A percentile compares a stretch with the other conserved stretches of the same genome.
phyloP scores from a whole-genome alignment of 2,888 invertebrate species.

The Coleophora flavipennella region DNA sequence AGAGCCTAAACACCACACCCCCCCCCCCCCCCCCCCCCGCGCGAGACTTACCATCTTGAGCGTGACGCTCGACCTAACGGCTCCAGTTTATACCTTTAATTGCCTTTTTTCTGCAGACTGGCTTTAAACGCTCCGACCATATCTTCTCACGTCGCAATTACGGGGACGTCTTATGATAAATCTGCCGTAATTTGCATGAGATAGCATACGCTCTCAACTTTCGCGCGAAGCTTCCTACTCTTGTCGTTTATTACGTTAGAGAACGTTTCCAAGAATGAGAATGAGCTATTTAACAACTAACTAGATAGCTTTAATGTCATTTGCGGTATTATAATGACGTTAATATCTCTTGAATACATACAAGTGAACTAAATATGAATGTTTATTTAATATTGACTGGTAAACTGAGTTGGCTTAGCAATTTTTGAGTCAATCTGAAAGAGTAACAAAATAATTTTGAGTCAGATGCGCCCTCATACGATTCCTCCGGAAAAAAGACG shows the following conservation, averaged over 20 bases:
- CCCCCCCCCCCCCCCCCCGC: conserved; percentile 27
- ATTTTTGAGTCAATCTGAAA: conserved; percentile 16
- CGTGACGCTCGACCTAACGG: conserved; percentile 63
- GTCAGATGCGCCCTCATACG: conserved; percentile 47
- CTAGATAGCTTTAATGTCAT: conserved; percentile 53
- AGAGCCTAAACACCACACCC: conserved; percentile 5
- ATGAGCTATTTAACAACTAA: conserved; percentile 68
- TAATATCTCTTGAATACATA: not conserved
- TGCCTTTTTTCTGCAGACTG: conserved; percentile 68
- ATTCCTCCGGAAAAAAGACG: conserved; percentile 63
- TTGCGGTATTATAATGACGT: conserved; percentile 28
- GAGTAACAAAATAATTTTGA: conserved; percentile 49
- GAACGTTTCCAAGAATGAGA: conserved; percentile 68
- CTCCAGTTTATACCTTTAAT: conserved; percentile 70
- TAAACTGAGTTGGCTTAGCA: too few species aligned
- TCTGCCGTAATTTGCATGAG: conserved; percentile 73
- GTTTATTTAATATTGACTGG: too few species aligned
- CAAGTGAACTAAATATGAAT: too few species aligned
- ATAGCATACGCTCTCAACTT: conserved; percentile 73
- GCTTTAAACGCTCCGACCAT: conserved; percentile 63
- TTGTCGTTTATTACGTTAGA: conserved; percentile 69
- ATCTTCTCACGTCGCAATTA: conserved; percentile 73
- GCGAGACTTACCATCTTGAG: conserved; percentile 41
- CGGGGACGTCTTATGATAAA: conserved; percentile 72
- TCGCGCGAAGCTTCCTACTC: conserved; percentile 67